These are phyloP conservation scores for Hystrix cristata DNA, from an alignment of 2,113 vertebrate genomes.

Conservation along the genomic window DNA sequence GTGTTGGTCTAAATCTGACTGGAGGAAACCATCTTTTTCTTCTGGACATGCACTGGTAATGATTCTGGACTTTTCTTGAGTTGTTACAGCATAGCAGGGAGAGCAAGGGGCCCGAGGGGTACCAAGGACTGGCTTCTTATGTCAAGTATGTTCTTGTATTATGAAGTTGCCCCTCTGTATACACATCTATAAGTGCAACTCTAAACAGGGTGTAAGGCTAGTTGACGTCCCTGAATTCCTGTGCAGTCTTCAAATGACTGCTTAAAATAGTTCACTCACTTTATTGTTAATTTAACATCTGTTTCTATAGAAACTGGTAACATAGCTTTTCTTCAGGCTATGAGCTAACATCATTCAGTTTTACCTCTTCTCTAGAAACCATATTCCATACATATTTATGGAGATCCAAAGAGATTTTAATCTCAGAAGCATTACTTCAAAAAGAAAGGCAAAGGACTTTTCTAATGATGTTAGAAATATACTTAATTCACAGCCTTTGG, in stretches of 20 bases:
- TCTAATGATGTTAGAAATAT: not conserved
- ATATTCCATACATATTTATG: not conserved
- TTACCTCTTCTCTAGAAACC: not conserved
- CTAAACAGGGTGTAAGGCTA: not conserved
- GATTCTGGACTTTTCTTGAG: not conserved
- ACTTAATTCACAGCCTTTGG: not conserved
- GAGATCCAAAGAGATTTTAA: not conserved
- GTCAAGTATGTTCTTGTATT: too few relatives aligned
- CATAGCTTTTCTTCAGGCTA: not conserved
- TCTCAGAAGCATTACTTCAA: not conserved
- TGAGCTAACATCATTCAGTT: slow-evolving; percentile 13
- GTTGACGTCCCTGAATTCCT: not conserved
- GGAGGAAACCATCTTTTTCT: slow-evolving; percentile 99
- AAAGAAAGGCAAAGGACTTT: not conserved
- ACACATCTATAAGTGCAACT: not conserved
- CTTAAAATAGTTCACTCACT: slow-evolving; percentile 38
- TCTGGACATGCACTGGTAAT: slow-evolving; percentile 99
- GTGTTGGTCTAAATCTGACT: slow-evolving; percentile 95
- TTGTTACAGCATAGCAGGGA: not conserved
- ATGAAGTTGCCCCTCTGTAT: not conserved
- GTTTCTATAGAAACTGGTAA: slow-evolving; percentile 38
- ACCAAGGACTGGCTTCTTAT: not conserved
- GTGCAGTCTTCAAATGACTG: slow-evolving; percentile 24
- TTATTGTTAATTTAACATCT: slow-evolving; percentile 9
- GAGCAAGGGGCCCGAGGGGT: not conserved